These are phyloP conservation scores for Pocillopora meandrina DNA, from an alignment of 92 coral and sea anemone species.

Conservation along the genomic window DNA sequence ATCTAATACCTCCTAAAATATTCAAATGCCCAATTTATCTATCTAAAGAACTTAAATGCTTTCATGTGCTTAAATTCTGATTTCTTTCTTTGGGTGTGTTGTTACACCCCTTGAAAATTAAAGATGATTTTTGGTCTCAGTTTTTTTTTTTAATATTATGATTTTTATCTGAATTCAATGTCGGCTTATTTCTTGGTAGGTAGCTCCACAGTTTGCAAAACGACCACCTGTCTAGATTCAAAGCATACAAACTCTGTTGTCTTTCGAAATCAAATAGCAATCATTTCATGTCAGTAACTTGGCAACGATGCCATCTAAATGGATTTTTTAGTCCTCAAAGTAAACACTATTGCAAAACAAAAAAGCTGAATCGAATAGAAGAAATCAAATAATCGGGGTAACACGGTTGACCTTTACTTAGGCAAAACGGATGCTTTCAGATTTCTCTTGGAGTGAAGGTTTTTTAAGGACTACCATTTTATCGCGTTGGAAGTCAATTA, in stretches of 20 bases:
- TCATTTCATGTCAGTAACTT: conserved; percentile 8
- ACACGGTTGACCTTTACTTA: neutral
- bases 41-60: too few relatives aligned
- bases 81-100: too few relatives aligned
- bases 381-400: neutral
- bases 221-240: neutral
- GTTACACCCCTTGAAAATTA: too few relatives aligned
- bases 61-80: too few relatives aligned
- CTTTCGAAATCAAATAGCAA: neutral
- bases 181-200: neutral
- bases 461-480: too few relatives aligned
- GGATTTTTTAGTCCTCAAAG: conserved; percentile 12
- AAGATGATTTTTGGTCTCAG: too few relatives aligned
- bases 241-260: neutral
- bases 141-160: too few relatives aligned
- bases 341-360: neutral
- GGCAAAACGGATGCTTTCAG: neutral
- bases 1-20: neutral
- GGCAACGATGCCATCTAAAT: conserved; percentile 1
- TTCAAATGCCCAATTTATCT: neutral
- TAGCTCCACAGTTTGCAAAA: neutral
- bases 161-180: neutral
- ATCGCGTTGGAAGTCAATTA: too few relatives aligned
- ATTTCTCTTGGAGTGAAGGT: neutral
- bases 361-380: neutral